A percentile compares a stretch with the other conserved stretches of the same genome.
Conservation (phyloP, 2,113 vertebrate genomes). For the Chaetodon auriga region DNA sequence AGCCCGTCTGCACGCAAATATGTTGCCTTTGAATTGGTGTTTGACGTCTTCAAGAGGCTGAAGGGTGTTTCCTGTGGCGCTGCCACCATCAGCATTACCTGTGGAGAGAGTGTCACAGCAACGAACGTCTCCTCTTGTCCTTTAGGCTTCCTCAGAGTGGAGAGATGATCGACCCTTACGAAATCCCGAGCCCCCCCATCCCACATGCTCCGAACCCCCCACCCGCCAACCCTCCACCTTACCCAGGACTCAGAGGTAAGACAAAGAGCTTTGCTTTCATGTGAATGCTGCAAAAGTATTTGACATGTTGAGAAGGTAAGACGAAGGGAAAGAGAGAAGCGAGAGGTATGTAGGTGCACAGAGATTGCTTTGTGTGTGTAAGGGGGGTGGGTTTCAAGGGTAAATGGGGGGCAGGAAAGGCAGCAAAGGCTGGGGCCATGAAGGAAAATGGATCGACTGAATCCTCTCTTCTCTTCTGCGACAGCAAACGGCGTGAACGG, state of each 20-base stretch:
- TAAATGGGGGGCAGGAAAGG: slow-evolving; percentile 49
- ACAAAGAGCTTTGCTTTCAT: neutral
- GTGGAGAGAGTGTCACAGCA: neutral
- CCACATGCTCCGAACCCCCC: slow-evolving; percentile 75
- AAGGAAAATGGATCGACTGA: slow-evolving; percentile 58
- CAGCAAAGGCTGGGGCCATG: slow-evolving; percentile 14
- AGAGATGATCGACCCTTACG: slow-evolving; percentile 63
- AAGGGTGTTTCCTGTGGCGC: slow-evolving; percentile 35
- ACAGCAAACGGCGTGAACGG: slow-evolving; percentile 75
- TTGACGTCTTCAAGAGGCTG: neutral
- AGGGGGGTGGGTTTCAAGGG: slow-evolving; percentile 26
- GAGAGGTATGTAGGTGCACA: slow-evolving; percentile 61
- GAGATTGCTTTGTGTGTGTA: slow-evolving; percentile 70
- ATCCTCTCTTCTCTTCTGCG: slow-evolving; percentile 34
- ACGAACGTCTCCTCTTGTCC: slow-evolving; percentile 3
- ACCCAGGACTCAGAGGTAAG: slow-evolving; percentile 78
- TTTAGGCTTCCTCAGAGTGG: slow-evolving; percentile 53
- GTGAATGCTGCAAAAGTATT: neutral
- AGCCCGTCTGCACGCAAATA: neutral
- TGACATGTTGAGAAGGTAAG: slow-evolving; percentile 10
- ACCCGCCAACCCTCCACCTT: slow-evolving; percentile 77
- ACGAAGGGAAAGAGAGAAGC: slow-evolving; percentile 32
- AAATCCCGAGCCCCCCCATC: slow-evolving; percentile 71
- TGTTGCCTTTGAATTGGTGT: neutral
- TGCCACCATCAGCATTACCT: neutral